phyloP scores from a whole-genome alignment of 1,140 invertebrate species.

The Rhizoglyphus robini region DNA sequence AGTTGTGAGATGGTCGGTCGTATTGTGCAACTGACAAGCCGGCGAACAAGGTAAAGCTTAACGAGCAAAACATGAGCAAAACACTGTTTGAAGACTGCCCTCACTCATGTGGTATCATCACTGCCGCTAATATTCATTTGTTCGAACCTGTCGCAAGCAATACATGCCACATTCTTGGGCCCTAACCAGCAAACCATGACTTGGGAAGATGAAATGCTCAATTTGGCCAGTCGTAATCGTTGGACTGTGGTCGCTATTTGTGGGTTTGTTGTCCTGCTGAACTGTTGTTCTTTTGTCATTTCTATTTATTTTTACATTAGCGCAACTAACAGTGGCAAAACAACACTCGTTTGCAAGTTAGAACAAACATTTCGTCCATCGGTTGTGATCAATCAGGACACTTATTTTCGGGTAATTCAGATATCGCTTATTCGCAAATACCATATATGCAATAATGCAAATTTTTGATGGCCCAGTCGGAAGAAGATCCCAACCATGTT shows the following conservation, averaged over 20 bases:
- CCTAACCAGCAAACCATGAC: too few species aligned
- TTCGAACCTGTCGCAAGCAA: too few species aligned
- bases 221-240: not conserved
- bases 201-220: not conserved
- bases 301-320: constrained; percentile 28
- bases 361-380: constrained; percentile 37
- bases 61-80: too few species aligned
- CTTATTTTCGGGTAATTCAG: constrained; percentile 48
- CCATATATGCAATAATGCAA: not conserved
- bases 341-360: constrained; percentile 44
- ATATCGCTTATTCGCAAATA: not conserved
- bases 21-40: too few species aligned
- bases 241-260: not conserved
- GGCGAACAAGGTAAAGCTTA: too few species aligned
- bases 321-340: constrained; percentile 64
- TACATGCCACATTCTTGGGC: too few species aligned
- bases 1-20: too few species aligned
- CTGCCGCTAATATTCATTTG: too few species aligned
- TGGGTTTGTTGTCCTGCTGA: not conserved
- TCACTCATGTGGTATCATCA: too few species aligned
- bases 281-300: not conserved
- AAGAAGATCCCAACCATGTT: constrained; percentile 47
- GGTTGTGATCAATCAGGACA: constrained; percentile 53
- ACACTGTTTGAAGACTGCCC: too few species aligned
- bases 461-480: not conserved